phyloP scores from a whole-genome alignment of 2,888 invertebrate genomes.

The Pterobdella sp. region DNA sequence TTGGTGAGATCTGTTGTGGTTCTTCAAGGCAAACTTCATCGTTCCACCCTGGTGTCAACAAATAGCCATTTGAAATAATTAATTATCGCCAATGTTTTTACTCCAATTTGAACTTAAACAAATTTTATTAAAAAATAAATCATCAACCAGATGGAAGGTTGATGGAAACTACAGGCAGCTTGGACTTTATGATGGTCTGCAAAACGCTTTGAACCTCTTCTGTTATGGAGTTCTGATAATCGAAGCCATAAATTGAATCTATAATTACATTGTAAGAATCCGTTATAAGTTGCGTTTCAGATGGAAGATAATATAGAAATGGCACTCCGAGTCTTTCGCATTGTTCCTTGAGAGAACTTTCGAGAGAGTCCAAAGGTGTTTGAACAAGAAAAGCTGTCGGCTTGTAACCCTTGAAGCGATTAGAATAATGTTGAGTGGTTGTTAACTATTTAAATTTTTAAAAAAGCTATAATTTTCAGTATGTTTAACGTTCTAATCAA shows the following conservation, averaged over 20 bases:
- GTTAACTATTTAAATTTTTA: neutral
- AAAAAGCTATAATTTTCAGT: neutral
- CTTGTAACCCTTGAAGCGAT: constrained; percentile 61
- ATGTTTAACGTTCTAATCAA: neutral
- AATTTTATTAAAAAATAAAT: neutral
- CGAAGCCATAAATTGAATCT: constrained; percentile 91
- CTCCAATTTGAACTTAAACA: neutral
- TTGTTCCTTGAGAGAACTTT: constrained; percentile 72
- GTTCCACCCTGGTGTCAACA: constrained; percentile 74
- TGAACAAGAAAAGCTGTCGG: constrained; percentile 78
- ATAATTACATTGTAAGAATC: constrained; percentile 67
- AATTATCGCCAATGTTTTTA: neutral
- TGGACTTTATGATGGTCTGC: constrained; percentile 45
- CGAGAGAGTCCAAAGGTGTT: constrained; percentile 70
- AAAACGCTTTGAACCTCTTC: constrained; percentile 58
- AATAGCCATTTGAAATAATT: neutral
- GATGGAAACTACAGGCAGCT: constrained; percentile 61
- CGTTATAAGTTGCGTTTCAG: constrained; percentile 41
- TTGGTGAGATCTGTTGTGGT: constrained; percentile 56
- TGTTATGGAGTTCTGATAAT: constrained; percentile 69
- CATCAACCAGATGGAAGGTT: constrained; percentile 75
- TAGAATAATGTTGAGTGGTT: neutral
- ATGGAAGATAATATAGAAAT: constrained; percentile 56
- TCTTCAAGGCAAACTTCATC: constrained; percentile 62
- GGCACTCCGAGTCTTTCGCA: constrained; percentile 70